phyloP scores from a whole-genome alignment of 2,113 vertebrate genomes.

The Stigmatopora argus region DNA sequence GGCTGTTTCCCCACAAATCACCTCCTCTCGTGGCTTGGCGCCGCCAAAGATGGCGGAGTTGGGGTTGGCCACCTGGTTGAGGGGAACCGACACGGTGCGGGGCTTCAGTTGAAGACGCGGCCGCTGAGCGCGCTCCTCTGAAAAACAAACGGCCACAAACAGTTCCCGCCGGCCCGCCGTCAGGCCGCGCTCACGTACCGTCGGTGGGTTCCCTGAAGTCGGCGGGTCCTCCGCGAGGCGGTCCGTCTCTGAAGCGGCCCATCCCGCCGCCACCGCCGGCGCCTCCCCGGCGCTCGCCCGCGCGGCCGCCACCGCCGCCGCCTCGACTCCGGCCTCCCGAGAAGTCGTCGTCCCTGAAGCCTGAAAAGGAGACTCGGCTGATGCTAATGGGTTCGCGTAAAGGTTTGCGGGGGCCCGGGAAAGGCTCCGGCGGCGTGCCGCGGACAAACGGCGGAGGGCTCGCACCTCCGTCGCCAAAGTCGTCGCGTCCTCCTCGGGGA shows the following conservation, averaged over 20 bases:
- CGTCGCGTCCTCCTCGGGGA: conserved; percentile 74
- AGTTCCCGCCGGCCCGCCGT: neutral
- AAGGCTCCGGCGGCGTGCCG: neutral
- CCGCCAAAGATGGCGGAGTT: conserved; percentile 98
- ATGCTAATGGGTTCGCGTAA: too few relatives aligned
- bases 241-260: conserved; percentile 85
- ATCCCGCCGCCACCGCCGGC: conserved; percentile 39
- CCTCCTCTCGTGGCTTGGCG: conserved; percentile 94
- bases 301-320: conserved; percentile 74
- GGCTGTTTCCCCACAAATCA: conserved; percentile 81
- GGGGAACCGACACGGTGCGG: conserved; percentile 87
- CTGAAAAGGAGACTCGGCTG: conserved; percentile 52
- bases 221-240: conserved; percentile 77
- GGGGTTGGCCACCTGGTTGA: conserved; percentile 99
- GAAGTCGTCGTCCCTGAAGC: conserved; percentile 88
- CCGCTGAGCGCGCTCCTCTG: conserved; percentile 95
- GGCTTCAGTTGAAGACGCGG: conserved; percentile 96
- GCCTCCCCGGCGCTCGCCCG: conserved; percentile 3
- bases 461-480: conserved; percentile 74
- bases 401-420: too few relatives aligned
- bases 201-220: conserved; percentile 98
- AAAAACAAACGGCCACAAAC: conserved; percentile 11
- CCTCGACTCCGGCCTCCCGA: conserved; percentile 82
- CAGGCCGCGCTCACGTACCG: conserved; percentile 64
- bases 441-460: conserved; percentile 23